Percentiles rank a stretch among this genome's conserved stretches.
Evolutionary conservation across 35 echinoderm and acorn worm genomes (phyloP).

Genomic region (Patiria miniata): DNA sequence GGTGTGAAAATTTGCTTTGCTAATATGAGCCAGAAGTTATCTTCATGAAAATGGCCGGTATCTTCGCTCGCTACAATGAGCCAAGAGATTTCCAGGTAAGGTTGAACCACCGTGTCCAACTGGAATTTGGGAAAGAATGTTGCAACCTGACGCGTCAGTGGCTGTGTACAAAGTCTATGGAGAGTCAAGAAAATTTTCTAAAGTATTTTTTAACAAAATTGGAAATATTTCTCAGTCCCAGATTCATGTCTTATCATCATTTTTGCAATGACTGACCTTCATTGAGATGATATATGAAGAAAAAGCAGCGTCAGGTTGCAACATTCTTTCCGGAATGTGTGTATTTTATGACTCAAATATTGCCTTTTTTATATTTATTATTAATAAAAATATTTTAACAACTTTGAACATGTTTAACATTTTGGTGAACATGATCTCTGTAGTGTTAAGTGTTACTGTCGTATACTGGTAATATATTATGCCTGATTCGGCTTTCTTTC

Average conservation of each 20-base stretch:
- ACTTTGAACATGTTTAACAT: neutral
- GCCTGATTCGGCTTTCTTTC: no score
- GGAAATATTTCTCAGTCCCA: no score
- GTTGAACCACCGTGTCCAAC: neutral
- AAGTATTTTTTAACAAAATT: no score
- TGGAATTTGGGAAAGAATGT: no score
- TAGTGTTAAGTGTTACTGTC: neutral
- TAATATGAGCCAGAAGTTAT: neutral
- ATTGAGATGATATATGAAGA: no score
- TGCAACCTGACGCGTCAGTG: no score
- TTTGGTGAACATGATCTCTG: neutral
- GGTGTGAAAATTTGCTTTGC: neutral
- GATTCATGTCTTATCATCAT: no score
- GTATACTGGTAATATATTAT: neutral
- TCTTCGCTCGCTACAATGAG: constrained; percentile 51
- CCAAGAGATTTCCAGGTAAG: constrained; percentile 45
- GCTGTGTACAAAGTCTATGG: no score
- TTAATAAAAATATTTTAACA: neutral
- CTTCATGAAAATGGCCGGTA: constrained; percentile 40
- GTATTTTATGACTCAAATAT: neutral
- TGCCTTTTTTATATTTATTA: neutral
- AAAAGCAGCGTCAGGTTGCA: no score
- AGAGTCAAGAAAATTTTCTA: no score
- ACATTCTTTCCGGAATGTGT: neutral
- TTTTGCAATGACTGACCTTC: no score